These are phyloP conservation scores for Hyles vespertilio DNA, from an alignment of 1,140 invertebrate species.

Conservation along the genomic window DNA sequence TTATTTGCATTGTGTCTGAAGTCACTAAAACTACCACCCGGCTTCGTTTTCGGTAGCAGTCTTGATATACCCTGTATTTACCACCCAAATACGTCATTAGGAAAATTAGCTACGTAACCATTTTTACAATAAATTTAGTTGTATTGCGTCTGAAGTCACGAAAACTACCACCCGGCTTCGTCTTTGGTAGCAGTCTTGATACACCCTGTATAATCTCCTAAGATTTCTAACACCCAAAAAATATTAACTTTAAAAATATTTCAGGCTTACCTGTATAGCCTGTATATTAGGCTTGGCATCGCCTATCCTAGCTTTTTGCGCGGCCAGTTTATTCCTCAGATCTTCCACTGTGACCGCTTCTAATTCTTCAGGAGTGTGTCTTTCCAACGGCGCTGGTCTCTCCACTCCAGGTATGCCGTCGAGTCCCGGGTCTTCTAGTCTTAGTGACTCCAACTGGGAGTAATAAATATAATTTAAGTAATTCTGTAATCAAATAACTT, in stretches of 20 bases:
- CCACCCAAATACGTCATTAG: no score
- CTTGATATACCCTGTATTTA: no score
- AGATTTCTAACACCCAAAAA: neutral
- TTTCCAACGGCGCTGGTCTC: conserved; percentile 71
- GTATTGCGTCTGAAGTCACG: no score
- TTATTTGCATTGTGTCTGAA: no score
- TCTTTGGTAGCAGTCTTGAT: no score
- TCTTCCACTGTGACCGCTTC: conserved; percentile 77
- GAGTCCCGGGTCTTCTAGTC: conserved; percentile 80
- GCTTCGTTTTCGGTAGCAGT: no score
- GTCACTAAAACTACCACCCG: no score
- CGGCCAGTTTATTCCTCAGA: conserved; percentile 79
- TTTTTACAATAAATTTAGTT: no score
- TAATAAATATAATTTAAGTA: conserved; percentile 9
- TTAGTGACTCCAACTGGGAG: conserved; percentile 77
- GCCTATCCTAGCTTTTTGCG: conserved; percentile 81
- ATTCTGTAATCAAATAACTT: no score
- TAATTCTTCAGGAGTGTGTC: conserved; percentile 83
- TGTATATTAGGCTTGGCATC: conserved; percentile 87
- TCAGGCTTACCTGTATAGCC: conserved; percentile 80
- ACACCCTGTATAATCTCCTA: neutral
- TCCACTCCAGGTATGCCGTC: conserved; percentile 65
- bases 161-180: no score
- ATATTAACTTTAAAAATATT: neutral
- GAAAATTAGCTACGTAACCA: no score